phyloP scores from a whole-genome alignment of 2,888 invertebrate species.

The Pristionchus exspectatus region DNA sequence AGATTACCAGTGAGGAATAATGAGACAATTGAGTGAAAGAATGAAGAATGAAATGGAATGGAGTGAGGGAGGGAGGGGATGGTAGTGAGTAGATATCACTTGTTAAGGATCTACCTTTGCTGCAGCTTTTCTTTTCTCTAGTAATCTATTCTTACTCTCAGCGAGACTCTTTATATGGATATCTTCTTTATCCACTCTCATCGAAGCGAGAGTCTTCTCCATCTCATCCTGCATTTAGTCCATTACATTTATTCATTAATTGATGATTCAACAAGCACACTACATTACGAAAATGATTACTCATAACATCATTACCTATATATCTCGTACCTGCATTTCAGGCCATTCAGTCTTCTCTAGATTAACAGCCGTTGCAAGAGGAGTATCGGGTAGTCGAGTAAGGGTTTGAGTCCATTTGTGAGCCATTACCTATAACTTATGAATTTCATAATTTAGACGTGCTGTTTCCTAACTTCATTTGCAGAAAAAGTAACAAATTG shows the following conservation, averaged over 20 bases:
- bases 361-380: constrained; percentile 91
- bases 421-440: constrained; percentile 58
- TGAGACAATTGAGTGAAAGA: constrained; percentile 38
- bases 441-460: background rate
- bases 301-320: background rate
- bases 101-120: background rate
- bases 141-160: constrained; percentile 92
- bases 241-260: background rate
- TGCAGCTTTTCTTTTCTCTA: constrained; percentile 80
- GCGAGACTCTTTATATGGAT: constrained; percentile 94
- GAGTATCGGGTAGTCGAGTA: constrained; percentile 88
- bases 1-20: constrained; percentile 35
- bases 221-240: constrained; percentile 88
- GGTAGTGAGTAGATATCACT: background rate
- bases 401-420: constrained; percentile 86
- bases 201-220: constrained; percentile 96
- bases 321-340: constrained; percentile 86
- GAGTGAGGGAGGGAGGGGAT: constrained; percentile 8
- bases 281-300: background rate
- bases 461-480: background rate
- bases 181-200: constrained; percentile 97
- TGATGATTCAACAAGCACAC: background rate
- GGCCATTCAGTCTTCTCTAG: constrained; percentile 94
- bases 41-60: constrained; percentile 37
- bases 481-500: background rate